These are phyloP conservation scores for Metaphire vulgaris DNA, from an alignment of 1,140 invertebrate genomes.

Conservation along the genomic window DNA sequence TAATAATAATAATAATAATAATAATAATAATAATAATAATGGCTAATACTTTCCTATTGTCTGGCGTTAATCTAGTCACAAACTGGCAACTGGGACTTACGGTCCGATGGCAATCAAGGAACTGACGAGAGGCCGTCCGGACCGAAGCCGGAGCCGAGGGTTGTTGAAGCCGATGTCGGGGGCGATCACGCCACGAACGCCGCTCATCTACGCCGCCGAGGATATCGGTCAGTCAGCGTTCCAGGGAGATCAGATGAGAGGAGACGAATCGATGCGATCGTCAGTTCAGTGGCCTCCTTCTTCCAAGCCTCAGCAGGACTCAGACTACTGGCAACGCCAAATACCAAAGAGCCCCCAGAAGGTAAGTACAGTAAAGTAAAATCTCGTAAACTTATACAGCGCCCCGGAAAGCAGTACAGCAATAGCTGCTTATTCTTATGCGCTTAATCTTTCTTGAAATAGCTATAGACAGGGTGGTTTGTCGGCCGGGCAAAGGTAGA, in stretches of 20 bases:
- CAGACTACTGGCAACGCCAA: not conserved
- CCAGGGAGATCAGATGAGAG: not conserved
- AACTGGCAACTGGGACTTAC: conserved; percentile 4
- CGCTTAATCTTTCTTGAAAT: not conserved
- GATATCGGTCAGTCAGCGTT: not conserved
- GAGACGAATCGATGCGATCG: not conserved
- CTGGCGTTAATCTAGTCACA: not conserved
- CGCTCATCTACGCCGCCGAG: not conserved
- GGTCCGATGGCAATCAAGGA: not conserved
- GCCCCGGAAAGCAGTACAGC: not conserved
- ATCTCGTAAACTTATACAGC: not conserved
- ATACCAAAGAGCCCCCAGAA: not conserved
- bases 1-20: too few relatives aligned
- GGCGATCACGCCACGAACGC: not conserved
- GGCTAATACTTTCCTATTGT: too few relatives aligned
- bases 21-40: too few relatives aligned
- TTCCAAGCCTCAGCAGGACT: not conserved
- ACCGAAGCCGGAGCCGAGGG: not conserved
- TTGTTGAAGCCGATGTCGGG: not conserved
- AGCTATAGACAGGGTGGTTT: not conserved
- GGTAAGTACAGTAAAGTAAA: not conserved
- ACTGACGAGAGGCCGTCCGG: not conserved
- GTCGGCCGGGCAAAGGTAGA: too few relatives aligned
- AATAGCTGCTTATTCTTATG: not conserved
- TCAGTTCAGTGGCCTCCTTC: not conserved